Base-by-base conservation (phyloP, 2,888 invertebrate species). In the Molanna angustata region DNA sequence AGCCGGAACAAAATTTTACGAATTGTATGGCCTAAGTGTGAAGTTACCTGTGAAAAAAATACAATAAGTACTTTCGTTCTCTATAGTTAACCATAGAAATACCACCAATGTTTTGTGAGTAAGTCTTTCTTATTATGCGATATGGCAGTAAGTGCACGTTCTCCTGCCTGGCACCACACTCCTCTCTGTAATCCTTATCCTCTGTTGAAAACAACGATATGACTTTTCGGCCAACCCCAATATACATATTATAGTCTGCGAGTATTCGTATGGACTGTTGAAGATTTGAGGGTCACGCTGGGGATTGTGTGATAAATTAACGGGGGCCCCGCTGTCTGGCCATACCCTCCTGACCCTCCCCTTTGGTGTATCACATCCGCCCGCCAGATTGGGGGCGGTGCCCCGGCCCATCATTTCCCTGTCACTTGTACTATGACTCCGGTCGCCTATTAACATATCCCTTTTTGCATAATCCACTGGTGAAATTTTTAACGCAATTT, bases 381-480 rank as follows among this genome's bases (percentile, higher is more conserved):
- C 49, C 42, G 49, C 52, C 55, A 56, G 56, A 56, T 54, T 54
- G 59, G 52, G 51, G 58, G 59, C 54, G 51, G 54, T 49, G 50
- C 14, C 48, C 53, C 45, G 21, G 48, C 52, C 59, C 59, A 59
- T 59, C 59, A 59, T 59, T 59, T 54, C 54, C 33, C 59, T 56
- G 59, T 59, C 59, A 59, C 56, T 56, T 59, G 54, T 59, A 50
- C n/a, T 56, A 59, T 59, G 59, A 56, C 56, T 56, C 45, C 52
- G 52, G 49, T 43, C 51, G 41, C 49, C 48, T 50, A 59, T 59
- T 59, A 59, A 59, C 59, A 59, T 59, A 59, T 56, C 51, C 54
- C 54, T 59, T 59, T 59, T 59, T 58, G 58, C 58, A 46, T 53
- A 49, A 43, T 13, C 54, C 45, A 49, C 39, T 35, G 21, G 41